A percentile compares a stretch with the other conserved stretches of the same genome.
Evolutionary conservation across 2,113 vertebrate species (phyloP).

Genomic region (Acanthisitta chloris): DNA sequence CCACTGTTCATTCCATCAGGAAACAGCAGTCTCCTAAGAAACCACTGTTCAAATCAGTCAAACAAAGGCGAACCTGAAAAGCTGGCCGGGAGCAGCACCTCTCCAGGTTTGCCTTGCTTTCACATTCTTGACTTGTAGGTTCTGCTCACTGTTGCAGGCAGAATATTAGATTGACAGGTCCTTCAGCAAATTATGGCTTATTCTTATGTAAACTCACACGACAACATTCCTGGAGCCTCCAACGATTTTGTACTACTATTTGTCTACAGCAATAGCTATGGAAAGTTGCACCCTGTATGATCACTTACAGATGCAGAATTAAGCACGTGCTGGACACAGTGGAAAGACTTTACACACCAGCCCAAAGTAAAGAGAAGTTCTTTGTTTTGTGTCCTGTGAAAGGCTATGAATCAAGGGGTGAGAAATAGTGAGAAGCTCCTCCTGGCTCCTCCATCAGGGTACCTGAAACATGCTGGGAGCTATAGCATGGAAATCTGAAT

Average conservation of each 20-base stretch:
- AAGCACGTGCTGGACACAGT: background rate
- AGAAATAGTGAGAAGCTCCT: background rate
- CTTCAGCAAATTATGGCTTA: background rate
- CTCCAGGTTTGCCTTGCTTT: background rate
- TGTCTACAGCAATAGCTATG: background rate
- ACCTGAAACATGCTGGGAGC: background rate
- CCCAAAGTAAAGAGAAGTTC: constrained; percentile 2
- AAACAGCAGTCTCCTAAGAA: background rate
- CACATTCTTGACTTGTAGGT: background rate
- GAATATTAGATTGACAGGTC: background rate
- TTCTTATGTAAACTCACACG: background rate
- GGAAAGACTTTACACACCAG: constrained; percentile 1
- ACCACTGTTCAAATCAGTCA: background rate
- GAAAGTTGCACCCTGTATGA: background rate
- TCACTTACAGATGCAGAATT: background rate
- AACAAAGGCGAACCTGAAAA: background rate
- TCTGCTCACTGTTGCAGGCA: background rate
- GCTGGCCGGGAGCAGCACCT: background rate
- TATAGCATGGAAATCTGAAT: background rate
- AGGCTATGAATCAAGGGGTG: background rate
- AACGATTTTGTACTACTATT: background rate
- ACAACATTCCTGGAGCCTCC: background rate
- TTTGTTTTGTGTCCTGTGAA: background rate
- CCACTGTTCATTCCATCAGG: background rate
- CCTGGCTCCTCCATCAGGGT: background rate